Evolutionary conservation across 1,140 invertebrate species (phyloP), one percentile per base, ranked within the genome.

Genomic region (Drosophila watanabei): DNA sequence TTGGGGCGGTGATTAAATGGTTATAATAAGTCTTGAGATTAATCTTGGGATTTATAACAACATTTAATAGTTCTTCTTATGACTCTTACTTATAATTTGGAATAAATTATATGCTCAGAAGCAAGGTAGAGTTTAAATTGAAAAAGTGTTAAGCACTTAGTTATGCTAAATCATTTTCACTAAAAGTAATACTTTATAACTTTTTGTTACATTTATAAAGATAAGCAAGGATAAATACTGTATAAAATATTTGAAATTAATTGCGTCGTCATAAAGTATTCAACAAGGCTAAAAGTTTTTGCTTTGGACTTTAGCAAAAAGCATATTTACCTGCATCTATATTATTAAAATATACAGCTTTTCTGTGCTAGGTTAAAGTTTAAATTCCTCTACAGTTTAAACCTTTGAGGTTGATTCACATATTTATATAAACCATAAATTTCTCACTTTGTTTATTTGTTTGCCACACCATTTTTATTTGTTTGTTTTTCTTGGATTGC

Each of bases 381-480:
- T 30, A n/a, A 28, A 49, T 4, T 14, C 4, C 8, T 10, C 1
- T 5, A 11, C 10, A 46, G 10, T 20, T 46, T 11, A 49, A 30
- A 3, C 24, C 16, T 10, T 6, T 5, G 11, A 20, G 6, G 10
- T 13, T 49, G 8, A 4, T n/a, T 32, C n/a, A 18, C 33, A 9
- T 14, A 51, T n/a, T 49, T 49, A 30, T 10, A 10, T 51, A 11
- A 30, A 7, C 14, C 10, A 30, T 30, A 49, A 28, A 8, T 3
- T 14, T 56, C 13, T 14, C 32, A 11, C 39, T 46, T 24, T 35
- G 32, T 43, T 71, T 41, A 30, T 48, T 33, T 24, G 52, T 39
- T 58, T 33, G 24, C 65, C 35, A 28, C 70, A n/a, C 14, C 20
- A 20, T 56, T 11, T 16, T 49, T 37, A 49, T 60, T 72, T 41